Evolutionary conservation across 2,113 vertebrate species (phyloP), one percentile per base, ranked within the genome.

Genomic region (Gallinago undulata): DNA sequence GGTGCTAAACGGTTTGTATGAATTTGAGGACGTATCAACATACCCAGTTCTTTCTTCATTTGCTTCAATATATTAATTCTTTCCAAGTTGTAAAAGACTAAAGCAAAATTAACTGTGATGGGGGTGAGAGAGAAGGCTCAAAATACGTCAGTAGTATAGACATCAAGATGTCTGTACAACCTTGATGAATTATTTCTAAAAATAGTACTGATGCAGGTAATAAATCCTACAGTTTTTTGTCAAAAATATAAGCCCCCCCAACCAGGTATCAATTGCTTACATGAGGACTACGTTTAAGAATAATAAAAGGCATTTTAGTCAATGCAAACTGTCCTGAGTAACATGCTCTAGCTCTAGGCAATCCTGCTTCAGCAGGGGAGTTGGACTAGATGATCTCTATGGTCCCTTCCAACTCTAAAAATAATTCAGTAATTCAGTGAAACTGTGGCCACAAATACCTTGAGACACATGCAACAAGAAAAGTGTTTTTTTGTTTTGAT

Each of bases 101-200:
- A 24, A 64, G 28, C 14, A 17, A 60, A 76, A 87, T 67, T 79
- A 90, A 48, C 53, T 56, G 33, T 18, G 60, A 62, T 56, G 47
- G n/a, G 63, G 31, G 88, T 80, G 33, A 78, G 70, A 84, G 33
- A 23, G 35, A 35, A 83, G 33, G 67, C 51, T 56, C 17, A 50
- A 35, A 30, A 45, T n/a, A 23, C 63, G 47, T 82, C 78, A 5
- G 6, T 78, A 82, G 90, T 96, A 91, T 12, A 87, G 75, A 87
- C 41, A 94, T 92, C 86, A 78, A 88, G 74, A 55, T 90, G 78
- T 87, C 83, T 95, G 89, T 79, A 78, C 41, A 91, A 25, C 77
- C 88, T 91, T 96, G 95, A 97, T 97, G 73, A 97, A 97, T 97
- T 95, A 83, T 90, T 97, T 75, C 94, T 87, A 84, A 95, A 93